Evolutionary conservation across 2,113 vertebrate genomes (phyloP), one percentile per base, ranked within the genome.

Genomic region (Oreotragus oreotragus): DNA sequence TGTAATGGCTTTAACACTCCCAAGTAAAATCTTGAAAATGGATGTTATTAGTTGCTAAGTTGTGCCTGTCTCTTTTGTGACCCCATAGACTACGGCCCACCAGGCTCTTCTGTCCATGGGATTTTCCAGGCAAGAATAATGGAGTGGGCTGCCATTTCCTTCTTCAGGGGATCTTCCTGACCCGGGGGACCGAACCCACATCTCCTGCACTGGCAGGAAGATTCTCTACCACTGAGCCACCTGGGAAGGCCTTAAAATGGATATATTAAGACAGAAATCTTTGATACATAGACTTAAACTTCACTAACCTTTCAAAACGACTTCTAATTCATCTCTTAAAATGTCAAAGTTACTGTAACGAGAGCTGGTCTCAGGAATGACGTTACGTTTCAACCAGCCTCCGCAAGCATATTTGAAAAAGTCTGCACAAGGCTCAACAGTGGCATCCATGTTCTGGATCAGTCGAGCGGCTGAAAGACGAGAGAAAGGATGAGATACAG

Each of bases 341-440:
- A 99, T 99, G 98, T 99, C 99, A 97, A 99, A 99, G 96, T 99
- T 99, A 98, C 99, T 99, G 92, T 99, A 99, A 98, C 99, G 99
- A 58, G 99, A 99, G 98, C 99, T 99, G 98, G 99, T 99, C 97
- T 99, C 99, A 0, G 99, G 99, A 97, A 99, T 99, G 97, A 99
- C 98, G 94, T 99, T 99, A 98, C 99, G 99, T 98, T 99, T 99
- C 64, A 99, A 97, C 99, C 99, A 99, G 39, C 99, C 99, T 95
- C 99, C 99, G 10, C 99, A 99, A 95, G 99, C 99, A 0, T 99
- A 99, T 97, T 99, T 99, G 98, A 99, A 99, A 94, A 99, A 99
- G 98, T 99, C 99, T 7, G 98, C 77, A 79, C 99, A 99, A 1
- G 99, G 99, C 57, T 99, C 96, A 88, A 97, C 98, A 0, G 96